These are phyloP conservation scores for Neocrepidodera transversa DNA, from an alignment of 2,888 invertebrate species.

Conservation along the genomic window DNA sequence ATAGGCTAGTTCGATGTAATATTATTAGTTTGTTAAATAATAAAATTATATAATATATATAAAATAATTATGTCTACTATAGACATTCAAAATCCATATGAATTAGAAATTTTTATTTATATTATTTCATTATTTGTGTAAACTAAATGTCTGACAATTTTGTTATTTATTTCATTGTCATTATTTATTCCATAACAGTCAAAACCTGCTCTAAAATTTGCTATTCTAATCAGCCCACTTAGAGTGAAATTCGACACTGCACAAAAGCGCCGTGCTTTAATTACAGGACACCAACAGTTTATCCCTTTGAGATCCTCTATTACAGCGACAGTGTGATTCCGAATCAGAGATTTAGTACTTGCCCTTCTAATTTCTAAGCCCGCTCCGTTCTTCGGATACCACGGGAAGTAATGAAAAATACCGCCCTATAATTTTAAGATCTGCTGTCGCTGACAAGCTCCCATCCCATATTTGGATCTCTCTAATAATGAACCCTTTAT, in stretches of 20 bases:
- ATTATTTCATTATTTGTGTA: too few species aligned
- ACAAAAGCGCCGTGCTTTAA: constrained; percentile 16
- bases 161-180: too few species aligned
- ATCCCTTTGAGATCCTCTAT: constrained; percentile 10
- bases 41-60: too few species aligned
- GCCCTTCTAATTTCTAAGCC: constrained; percentile 19
- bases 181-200: too few species aligned
- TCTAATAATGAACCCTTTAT: constrained; percentile 32
- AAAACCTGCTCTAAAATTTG: too few species aligned
- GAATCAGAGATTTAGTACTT: too few species aligned
- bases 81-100: too few species aligned
- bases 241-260: constrained; percentile 10
- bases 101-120: too few species aligned
- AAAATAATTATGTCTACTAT: too few species aligned
- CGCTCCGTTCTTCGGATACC: constrained; percentile 19
- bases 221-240: constrained; percentile 7
- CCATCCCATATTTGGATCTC: constrained; percentile 27
- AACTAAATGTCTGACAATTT: too few species aligned
- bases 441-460: constrained; percentile 23
- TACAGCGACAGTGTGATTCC: constrained; percentile 20
- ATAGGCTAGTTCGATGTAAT: too few species aligned
- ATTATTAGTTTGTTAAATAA: too few species aligned
- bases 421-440: constrained; percentile 25
- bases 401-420: constrained; percentile 23
- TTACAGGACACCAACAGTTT: constrained; percentile 10